These are phyloP conservation scores for Entosphenus tridentatus DNA, from an alignment of 2,113 vertebrate genomes.

Conservation along the genomic window DNA sequence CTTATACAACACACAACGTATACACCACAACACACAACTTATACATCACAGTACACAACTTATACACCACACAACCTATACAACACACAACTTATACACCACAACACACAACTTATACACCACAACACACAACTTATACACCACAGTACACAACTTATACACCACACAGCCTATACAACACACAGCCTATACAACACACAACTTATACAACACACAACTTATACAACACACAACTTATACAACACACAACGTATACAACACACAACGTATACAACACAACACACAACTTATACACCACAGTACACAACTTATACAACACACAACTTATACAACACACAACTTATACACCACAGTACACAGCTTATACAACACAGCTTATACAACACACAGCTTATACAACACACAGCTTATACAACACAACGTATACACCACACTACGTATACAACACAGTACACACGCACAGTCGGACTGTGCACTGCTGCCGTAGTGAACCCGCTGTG, in stretches of 20 bases:
- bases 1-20: not conserved
- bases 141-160: not conserved
- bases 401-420: no score
- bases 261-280: not conserved
- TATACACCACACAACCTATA: not conserved
- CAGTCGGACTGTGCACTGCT: no score
- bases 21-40: not conserved
- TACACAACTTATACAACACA: not conserved
- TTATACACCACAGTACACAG: not conserved
- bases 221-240: not conserved
- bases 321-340: not conserved
- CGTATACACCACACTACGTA: no score
- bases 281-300: not conserved
- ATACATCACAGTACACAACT: not conserved
- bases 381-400: not conserved
- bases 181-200: not conserved
- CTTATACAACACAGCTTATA: not conserved
- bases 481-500: no score
- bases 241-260: not conserved
- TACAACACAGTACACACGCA: no score
- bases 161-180: not conserved
- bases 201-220: not conserved
- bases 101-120: not conserved
- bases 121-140: not conserved
- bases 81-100: not conserved